Evolutionary conservation across 2,797 vertebrate genomes (phyloP).

Genomic region (Mallotus villosus): DNA sequence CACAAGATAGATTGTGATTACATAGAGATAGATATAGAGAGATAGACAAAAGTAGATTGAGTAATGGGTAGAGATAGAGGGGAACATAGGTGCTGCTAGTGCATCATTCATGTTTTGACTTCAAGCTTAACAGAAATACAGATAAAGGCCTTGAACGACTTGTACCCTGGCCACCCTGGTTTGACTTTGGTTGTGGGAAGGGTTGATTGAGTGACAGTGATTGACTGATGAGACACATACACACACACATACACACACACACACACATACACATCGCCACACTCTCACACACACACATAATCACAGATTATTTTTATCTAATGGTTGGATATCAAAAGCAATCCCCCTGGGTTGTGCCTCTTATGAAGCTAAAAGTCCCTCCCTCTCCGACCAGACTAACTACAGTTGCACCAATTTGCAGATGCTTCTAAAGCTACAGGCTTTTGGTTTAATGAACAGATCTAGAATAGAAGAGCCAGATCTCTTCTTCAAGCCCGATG

Average conservation of each 20-base stretch:
- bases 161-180: neutral
- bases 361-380: neutral
- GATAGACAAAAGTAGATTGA: no score
- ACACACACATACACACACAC: neutral
- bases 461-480: no score
- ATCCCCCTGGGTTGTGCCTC: constrained; percentile 4
- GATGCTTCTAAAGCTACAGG: no score
- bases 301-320: constrained; percentile 23
- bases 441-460: no score
- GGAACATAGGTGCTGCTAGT: constrained; percentile 11
- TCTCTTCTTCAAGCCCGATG: no score
- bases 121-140: constrained; percentile 9
- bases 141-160: constrained; percentile 7
- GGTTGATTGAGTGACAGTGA: neutral
- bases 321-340: constrained; percentile 19
- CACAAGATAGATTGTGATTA: no score
- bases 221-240: neutral
- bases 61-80: constrained; percentile 6
- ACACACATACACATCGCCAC: neutral
- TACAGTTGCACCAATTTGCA: no score
- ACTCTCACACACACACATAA: no score
- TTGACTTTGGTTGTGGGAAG: neutral
- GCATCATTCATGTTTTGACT: constrained; percentile 25
- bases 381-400: no score
- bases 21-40: no score